Percentiles rank a stretch among this genome's conserved stretches.
Conservation (phyloP, 2,113 vertebrate species). For the Sakesphorus luctuosus region DNA sequence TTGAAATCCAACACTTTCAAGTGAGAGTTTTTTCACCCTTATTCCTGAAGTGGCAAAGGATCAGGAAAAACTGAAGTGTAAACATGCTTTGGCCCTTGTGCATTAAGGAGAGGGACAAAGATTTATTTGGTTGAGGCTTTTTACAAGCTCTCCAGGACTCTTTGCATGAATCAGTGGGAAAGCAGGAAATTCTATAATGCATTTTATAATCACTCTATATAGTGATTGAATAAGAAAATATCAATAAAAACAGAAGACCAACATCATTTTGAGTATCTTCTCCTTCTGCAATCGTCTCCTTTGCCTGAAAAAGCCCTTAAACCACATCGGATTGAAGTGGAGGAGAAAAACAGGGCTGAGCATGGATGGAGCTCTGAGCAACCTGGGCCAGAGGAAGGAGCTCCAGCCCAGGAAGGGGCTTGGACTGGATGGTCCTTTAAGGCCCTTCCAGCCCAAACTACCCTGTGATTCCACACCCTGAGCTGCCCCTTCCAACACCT, state of each 20-base stretch:
- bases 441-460: not conserved
- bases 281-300: not conserved
- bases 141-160: not conserved
- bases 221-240: not conserved
- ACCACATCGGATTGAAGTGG: not conserved
- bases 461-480: not conserved
- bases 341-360: not conserved
- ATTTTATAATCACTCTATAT: not conserved
- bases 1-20: not conserved
- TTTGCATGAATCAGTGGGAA: not conserved
- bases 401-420: not conserved
- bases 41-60: not conserved
- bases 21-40: not conserved
- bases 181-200: not conserved
- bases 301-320: not conserved
- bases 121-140: not conserved
- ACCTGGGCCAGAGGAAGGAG: not conserved
- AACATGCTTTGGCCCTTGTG: not conserved
- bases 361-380: not conserved
- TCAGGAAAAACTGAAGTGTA: not conserved
- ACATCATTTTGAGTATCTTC: not conserved
- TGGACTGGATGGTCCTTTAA: not conserved
- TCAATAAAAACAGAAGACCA: not conserved
- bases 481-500: not conserved
- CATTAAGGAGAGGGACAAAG: not conserved